phyloP scores from a whole-genome alignment of 1,140 invertebrate genomes.

The Euschistus heros region DNA sequence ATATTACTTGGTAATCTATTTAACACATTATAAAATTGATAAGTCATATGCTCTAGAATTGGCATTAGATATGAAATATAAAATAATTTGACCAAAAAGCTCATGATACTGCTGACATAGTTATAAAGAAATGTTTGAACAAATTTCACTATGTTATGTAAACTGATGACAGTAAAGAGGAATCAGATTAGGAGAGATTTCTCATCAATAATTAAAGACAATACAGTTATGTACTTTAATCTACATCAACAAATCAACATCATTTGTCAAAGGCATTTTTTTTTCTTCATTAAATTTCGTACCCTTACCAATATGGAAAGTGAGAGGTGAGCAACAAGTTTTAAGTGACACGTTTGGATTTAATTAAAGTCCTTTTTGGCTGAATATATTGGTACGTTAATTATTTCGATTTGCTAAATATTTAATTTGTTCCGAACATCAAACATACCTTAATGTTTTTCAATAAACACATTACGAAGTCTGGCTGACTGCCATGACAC shows the following conservation, averaged over 20 bases:
- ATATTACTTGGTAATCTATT: not conserved
- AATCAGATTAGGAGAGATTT: not conserved
- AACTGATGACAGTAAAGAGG: not conserved
- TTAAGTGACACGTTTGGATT: not conserved
- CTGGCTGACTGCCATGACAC: conserved; percentile 26
- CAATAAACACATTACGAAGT: conserved; percentile 28
- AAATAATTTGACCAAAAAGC: too few species aligned
- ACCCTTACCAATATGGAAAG: conserved; percentile 14
- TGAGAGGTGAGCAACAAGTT: conserved; percentile 16
- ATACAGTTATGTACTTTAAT: too few species aligned
- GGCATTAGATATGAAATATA: not conserved
- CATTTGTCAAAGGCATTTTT: too few species aligned
- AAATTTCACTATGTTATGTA: conserved; percentile 15
- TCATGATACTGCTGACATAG: too few species aligned
- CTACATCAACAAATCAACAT: too few species aligned
- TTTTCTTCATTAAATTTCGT: not conserved
- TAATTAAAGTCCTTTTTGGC: not conserved
- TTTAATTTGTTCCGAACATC: conserved; percentile 11
- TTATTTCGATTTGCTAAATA: not conserved
- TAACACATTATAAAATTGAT: not conserved
- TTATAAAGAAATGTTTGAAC: not conserved
- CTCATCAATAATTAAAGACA: too few species aligned
- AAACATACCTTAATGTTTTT: conserved; percentile 24
- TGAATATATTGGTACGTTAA: not conserved
- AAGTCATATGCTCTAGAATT: not conserved